phyloP scores from a whole-genome alignment of 2,113 vertebrate species.

The Etia nguti region DNA sequence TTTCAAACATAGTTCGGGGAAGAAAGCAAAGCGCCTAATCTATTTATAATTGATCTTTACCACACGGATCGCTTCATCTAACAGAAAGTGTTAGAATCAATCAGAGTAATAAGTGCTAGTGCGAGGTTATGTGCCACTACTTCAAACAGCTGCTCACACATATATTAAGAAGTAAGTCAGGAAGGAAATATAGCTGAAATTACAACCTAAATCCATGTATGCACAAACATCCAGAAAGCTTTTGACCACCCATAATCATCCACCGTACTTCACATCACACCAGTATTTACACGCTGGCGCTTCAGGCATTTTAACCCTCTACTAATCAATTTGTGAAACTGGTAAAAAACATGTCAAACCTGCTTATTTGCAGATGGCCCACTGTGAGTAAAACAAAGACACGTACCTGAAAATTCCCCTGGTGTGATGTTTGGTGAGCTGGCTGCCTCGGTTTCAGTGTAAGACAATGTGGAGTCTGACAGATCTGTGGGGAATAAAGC shows the following conservation, averaged over 20 bases:
- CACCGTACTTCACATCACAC: background rate
- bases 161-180: background rate
- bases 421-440: slow-evolving; percentile 85
- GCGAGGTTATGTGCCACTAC: background rate
- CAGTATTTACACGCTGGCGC: background rate
- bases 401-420: slow-evolving; percentile 95
- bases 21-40: background rate
- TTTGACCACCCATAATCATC: background rate
- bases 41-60: background rate
- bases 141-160: background rate
- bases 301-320: background rate
- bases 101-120: background rate
- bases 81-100: background rate
- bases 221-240: background rate
- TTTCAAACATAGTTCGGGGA: background rate
- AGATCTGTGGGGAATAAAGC: slow-evolving; percentile 77
- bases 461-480: slow-evolving; percentile 98
- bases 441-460: slow-evolving; percentile 98
- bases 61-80: background rate
- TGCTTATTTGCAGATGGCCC: background rate
- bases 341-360: background rate
- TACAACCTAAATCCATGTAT: background rate
- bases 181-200: background rate
- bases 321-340: background rate
- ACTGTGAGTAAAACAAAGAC: slow-evolving; percentile 2